A percentile compares a stretch with the other conserved stretches of the same genome.
Evolutionary conservation across 1,140 invertebrate genomes (phyloP).

Genomic region (Brachionus koreanus): DNA sequence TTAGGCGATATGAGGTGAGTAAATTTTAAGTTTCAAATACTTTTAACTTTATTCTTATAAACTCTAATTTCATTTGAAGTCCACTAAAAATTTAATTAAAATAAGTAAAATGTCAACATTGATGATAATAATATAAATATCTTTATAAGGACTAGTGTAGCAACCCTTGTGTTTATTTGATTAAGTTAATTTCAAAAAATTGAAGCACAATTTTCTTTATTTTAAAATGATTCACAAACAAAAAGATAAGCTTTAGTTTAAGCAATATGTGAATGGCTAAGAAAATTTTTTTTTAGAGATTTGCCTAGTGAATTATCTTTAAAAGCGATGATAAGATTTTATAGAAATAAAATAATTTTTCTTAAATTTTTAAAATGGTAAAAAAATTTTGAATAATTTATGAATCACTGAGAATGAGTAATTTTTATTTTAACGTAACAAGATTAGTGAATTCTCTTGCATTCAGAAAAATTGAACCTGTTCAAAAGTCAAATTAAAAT

Average conservation of each 20-base stretch:
- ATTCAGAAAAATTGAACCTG: too few relatives aligned
- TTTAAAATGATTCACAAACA: neutral
- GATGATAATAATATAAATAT: too few relatives aligned
- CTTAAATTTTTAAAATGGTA: neutral
- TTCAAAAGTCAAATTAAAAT: too few relatives aligned
- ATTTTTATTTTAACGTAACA: neutral
- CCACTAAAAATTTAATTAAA: too few relatives aligned
- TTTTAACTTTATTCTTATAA: too few relatives aligned
- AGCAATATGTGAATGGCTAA: neutral
- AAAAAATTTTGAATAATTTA: neutral
- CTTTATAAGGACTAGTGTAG: too few relatives aligned
- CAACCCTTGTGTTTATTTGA: too few relatives aligned
- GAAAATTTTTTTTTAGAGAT: neutral
- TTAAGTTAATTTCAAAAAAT: neutral
- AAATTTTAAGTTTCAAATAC: neutral
- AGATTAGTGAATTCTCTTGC: too few relatives aligned
- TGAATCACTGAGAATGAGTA: neutral
- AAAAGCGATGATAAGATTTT: neutral
- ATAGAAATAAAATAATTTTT: neutral
- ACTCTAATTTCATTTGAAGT: too few relatives aligned
- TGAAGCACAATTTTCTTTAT: neutral
- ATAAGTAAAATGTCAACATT: too few relatives aligned
- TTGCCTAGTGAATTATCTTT: neutral
- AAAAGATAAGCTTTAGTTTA: neutral
- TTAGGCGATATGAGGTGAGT: conserved; percentile 31